phyloP scores from a whole-genome alignment of 1,140 invertebrate genomes.

The Chironomus striatipennis region DNA sequence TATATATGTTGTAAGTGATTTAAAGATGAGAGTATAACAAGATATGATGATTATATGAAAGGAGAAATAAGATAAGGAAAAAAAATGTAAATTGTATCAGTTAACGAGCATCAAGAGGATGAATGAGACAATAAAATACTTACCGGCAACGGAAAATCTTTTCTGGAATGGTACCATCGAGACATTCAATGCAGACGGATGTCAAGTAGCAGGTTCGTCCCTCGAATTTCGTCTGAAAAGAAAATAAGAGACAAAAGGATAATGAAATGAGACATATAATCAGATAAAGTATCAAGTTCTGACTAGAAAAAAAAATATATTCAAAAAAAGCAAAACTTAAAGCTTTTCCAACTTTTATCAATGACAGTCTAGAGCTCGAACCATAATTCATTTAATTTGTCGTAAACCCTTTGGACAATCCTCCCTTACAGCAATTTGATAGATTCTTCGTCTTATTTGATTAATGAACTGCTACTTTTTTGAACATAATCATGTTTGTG shows the following conservation, averaged over 20 bases:
- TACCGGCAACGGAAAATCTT: conserved; percentile 60
- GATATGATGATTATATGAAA: background rate
- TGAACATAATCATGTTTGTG: background rate
- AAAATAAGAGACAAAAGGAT: conserved; percentile 31
- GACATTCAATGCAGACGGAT: conserved; percentile 86
- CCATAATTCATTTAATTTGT: no score
- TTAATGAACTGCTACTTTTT: background rate
- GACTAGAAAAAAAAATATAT: no score
- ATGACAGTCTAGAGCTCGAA: no score
- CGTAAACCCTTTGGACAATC: background rate
- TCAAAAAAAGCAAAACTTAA: no score
- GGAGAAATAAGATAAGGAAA: no score
- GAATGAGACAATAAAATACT: conserved; percentile 24
- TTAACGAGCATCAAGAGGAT: background rate
- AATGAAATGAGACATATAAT: conserved; percentile 26
- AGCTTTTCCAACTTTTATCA: no score
- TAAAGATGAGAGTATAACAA: background rate
- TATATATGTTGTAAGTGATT: conserved; percentile 24
- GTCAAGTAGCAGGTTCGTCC: conserved; percentile 82
- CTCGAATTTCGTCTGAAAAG: conserved; percentile 71
- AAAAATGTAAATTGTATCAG: background rate
- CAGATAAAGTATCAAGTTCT: background rate
- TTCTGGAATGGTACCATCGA: conserved; percentile 70
- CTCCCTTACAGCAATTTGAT: background rate
- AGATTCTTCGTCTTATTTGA: background rate